Evolutionary conservation across 2,797 vertebrate genomes (phyloP), one percentile per base, ranked within the genome.

Genomic region (Nannoperca australis): DNA sequence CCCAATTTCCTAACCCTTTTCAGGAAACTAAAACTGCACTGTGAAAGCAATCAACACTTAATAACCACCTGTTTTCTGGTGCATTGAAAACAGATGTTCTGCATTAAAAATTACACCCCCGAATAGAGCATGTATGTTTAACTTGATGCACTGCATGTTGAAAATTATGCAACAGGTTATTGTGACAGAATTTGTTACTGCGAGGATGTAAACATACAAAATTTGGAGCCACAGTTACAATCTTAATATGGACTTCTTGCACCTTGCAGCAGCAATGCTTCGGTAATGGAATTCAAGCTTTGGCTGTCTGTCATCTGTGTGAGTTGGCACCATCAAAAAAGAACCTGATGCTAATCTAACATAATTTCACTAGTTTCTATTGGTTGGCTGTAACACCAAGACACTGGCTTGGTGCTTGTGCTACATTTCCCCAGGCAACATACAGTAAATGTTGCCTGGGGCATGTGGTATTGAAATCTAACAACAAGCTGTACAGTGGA

Each of bases 311-410:
- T 56, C 40, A 60, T 79, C 47, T 62, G 27, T 49, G 55, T 56
- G 24, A 72, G 27, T 34, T 76, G 70, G 69, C 61, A 55, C 22
- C 59, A 13, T 50, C 55, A 56, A 22, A 51, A 36, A 50, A 60
- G 34, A 61, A 44, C 56, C 42, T 34, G 22, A 76, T 54, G 59
- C 50, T 70, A 56, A 78, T 85, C 58, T 61, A 51, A 60, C 49
- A 76, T 78, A 54, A 76, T 81, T 78, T 63, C 4, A 40, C 12
- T 10, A 2, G 18, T 18, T 79, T 24, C n/a, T 27, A 45, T 24
- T 24, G 30, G 38, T 60, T 74, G 54, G 59, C 54, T 50, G 64
- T 38, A 45, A 53, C 61, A 81, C 70, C 60, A 72, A 71, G 63
- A 74, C 5, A 12, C 27, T 65, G 50, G 73, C 64, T 76, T 18